phyloP scores from a whole-genome alignment of 2,113 vertebrate species.

The Pagrus major region DNA sequence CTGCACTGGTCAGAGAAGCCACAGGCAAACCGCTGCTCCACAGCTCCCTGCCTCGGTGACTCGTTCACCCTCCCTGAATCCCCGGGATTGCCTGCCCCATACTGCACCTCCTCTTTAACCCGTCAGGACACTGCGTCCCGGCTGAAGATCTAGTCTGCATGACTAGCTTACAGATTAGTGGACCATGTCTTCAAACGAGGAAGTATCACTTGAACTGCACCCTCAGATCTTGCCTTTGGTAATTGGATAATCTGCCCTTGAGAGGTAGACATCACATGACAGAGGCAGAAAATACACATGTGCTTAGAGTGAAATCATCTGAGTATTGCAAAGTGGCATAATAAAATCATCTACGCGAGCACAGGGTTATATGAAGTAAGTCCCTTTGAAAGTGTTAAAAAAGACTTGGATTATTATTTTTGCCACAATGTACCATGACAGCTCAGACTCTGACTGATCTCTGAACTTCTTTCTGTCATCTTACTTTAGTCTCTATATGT shows the following conservation, averaged over 20 bases:
- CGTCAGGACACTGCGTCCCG: constrained; percentile 32
- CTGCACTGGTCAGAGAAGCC: constrained; percentile 67
- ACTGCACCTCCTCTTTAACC: constrained; percentile 24
- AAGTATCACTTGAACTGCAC: constrained; percentile 3
- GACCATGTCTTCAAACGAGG: constrained; percentile 23
- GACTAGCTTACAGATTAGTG: constrained; percentile 15
- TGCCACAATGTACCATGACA: background rate
- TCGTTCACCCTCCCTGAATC: constrained; percentile 29
- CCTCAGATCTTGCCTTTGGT: constrained; percentile 18
- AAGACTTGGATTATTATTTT: background rate
- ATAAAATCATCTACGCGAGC: constrained; percentile 19
- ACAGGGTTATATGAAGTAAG: background rate
- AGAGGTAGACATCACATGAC: constrained; percentile 51
- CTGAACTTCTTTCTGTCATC: background rate
- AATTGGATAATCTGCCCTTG: constrained; percentile 48
- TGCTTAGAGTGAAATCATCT: constrained; percentile 57
- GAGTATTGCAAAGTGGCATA: constrained; percentile 7
- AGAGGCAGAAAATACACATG: background rate
- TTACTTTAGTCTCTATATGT: background rate
- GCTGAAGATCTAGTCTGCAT: constrained; percentile 34
- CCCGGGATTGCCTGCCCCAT: constrained; percentile 1
- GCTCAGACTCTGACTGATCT: background rate
- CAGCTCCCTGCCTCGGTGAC: constrained; percentile 24
- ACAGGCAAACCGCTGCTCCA: constrained; percentile 41
- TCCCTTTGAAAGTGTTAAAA: background rate